A percentile compares a stretch with the other conserved stretches of the same genome.
These are phyloP conservation scores for Agapornis roseicollis DNA, from an alignment of 2,113 vertebrate species.

Conservation along the genomic window DNA sequence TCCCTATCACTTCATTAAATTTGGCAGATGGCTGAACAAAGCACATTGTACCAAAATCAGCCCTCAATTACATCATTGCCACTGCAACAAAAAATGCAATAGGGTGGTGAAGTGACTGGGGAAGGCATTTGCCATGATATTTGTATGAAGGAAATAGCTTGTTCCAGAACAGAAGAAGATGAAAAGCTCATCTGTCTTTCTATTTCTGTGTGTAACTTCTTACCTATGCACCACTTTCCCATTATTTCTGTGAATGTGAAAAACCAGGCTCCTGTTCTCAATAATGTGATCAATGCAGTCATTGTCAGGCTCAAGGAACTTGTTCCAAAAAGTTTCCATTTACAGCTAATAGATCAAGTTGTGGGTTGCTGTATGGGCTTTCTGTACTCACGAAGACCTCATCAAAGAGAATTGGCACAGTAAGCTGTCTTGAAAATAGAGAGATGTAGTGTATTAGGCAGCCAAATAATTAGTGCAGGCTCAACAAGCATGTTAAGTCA, in stretches of 20 bases:
- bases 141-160: background rate
- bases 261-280: slow-evolving; percentile 37
- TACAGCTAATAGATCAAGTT: slow-evolving; percentile 66
- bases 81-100: background rate
- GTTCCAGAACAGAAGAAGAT: background rate
- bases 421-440: slow-evolving; percentile 53
- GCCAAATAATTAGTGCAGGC: background rate
- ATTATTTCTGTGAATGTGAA: background rate
- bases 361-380: slow-evolving; percentile 63
- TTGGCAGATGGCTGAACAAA: slow-evolving; percentile 36
- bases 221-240: background rate
- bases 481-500: slow-evolving; percentile 7
- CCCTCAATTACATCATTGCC: background rate
- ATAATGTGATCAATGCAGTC: slow-evolving; percentile 55
- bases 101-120: background rate
- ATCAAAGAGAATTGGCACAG: slow-evolving; percentile 55
- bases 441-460: slow-evolving; percentile 37
- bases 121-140: background rate
- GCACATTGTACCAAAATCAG: background rate
- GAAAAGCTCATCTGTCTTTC: background rate
- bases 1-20: slow-evolving; percentile 41
- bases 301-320: slow-evolving; percentile 63
- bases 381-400: slow-evolving; percentile 47
- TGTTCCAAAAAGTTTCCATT: slow-evolving; percentile 70
- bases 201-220: background rate